Evolutionary conservation across 2,113 vertebrate genomes (phyloP), one percentile per base, ranked within the genome.

Genomic region (Hemichromis elongatus): DNA sequence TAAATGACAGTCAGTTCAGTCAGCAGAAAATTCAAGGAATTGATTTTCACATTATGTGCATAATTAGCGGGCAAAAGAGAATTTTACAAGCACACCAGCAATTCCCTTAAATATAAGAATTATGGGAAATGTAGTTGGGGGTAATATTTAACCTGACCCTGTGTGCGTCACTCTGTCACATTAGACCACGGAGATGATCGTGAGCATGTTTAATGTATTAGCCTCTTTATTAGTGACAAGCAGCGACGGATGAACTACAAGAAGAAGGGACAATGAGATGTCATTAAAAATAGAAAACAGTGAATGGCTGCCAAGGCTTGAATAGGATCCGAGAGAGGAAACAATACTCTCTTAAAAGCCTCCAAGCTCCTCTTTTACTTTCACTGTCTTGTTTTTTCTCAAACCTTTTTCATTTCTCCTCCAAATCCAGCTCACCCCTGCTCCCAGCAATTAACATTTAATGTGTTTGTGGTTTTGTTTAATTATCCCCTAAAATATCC

Each of bases 221-320:
- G 75, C 45, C 89, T 88, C 86, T 93, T 91, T 93, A 92, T 92
- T 89, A 88, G 86, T 28, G 89, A 95, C 89, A 88, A 86, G 86
- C 54, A 85, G 88, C 92, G 93, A 93, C 83, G 81, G 94, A 94
- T 92, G 84, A 89, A 88, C 84, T 92, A 95, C 94, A 94, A 91
- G 83, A 85, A 82, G 89, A 86, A 70, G 80, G 85, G 85, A 93
- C 92, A 95, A 94, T 93, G 91, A 91, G 89, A 89, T 83, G 88
- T 80, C 91, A 95, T 95, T 94, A 94, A 95, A 94, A 92, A 96
- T 95, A 85, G 83, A 95, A 84, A 83, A 59, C 56, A 66, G 81
- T 87, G 90, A 93, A 89, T 77, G 79, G 87, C 84, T 89, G 90
- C 90, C 90, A 90, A 73, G 45, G 24, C 73, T 81, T 87, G 90